Base-by-base conservation (phyloP, 2,113 vertebrate genomes). In the Eptatretus burgeri region DNA sequence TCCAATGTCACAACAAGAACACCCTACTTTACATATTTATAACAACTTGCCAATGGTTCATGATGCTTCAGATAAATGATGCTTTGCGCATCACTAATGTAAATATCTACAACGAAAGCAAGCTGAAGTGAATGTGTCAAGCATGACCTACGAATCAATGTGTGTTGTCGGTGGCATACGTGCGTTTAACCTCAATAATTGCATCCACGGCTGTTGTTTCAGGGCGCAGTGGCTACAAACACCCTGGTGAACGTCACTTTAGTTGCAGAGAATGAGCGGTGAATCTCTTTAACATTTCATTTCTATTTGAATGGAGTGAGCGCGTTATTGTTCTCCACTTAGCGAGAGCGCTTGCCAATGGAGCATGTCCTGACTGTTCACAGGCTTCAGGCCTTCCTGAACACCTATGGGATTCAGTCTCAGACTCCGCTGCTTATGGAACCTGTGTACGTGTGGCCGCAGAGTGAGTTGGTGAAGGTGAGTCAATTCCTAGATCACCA, bases 391-490 rank as follows among this genome's bases (percentile, higher is more conserved):
- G 91, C 95, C 49, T 96, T 98, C 71, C 74, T 98, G 67, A 98
- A 96, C 72, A 98, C 91, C 0, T 98, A 93, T 2, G 91, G 91
- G 49, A 96, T 96, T 69, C 85, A 93, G 70, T 94, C 89, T 11
- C 91, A 98, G 70, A 98, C 91, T 0, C 91, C 89, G 2, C 86
- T 91, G 66, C 91, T 95, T 69, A 89, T 94, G 66, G 91, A 98
- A 68, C 91, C 91, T 51, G 95, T 98, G 70, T 87, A 96, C 74
- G 95, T 98, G 71, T 98, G 91, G 91, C 78, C 87, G 50, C 91
- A 98, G 68, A 82, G 87, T 69, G 91, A 96, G 65, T 80, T 98
- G 62, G 87, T 93, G 51, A 98, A 96, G 77, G 89, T 98, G 77
- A 70, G 27, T 41, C 27, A 41, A 41, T 41, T 5, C 27, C 27